Evolutionary conservation across 2,888 invertebrate species (phyloP), one percentile per base, ranked within the genome.

Genomic region (Nephrotoma flavescens): DNA sequence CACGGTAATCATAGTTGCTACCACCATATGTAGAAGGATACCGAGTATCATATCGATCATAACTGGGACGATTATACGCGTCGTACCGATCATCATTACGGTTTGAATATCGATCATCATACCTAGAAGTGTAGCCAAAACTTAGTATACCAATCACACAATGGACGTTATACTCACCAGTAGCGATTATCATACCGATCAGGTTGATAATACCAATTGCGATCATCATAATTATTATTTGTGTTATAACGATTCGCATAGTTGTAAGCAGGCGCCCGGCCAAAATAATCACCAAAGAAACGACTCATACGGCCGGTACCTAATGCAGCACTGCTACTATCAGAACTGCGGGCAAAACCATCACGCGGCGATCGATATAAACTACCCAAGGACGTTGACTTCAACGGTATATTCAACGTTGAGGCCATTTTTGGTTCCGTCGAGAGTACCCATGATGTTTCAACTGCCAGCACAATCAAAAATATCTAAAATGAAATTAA

Each of bases 191-290:
- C 88, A 87, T 88, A 87, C 87, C 87, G 86, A 86, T 89, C 89
- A n/a, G 88, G 88, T 87, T 88, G 88, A 86, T 88, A 88, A 87
- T 89, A 89, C 89, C 89, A 89, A 87, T 88, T 88, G 11, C 88
- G 84, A 87, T 89, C 88, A 44, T 88, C 88, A 83, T 88, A 88
- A 85, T 87, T 71, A 71, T 71, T 71, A 71, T 71, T 86, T n/a
- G 84, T 7, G n/a, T 42, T 42, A n/a, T 42, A 41, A 84, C 84
- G 84, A 42, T 45, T 31, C 41, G 45, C 47, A 45, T 45, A 86
- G 31, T 86, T 86, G 15, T 86, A 19, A 4, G 42, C 6, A 1
- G 45, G 31, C 19, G 15, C 12, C 11, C 45, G 44, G 44, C 45
- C 31, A 41, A 86, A 86, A 5, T 86, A 86, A 31, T 45, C 52